Base-by-base conservation (phyloP, 2,888 invertebrate species). In the Elgonia sp. region DNA sequence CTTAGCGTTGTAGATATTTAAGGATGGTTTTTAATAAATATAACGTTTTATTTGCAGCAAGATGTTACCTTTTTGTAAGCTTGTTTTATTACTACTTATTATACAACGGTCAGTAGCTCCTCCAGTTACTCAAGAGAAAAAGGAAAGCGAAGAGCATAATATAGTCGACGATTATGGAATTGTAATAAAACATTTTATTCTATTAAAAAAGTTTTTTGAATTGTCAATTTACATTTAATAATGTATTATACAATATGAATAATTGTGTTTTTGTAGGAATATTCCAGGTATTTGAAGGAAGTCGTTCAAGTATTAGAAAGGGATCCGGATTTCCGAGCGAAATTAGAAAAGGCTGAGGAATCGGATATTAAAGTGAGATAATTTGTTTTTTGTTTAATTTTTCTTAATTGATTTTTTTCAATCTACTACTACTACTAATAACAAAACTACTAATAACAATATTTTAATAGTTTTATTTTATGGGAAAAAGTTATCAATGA, bases 231-330 rank as follows among this genome's bases (percentile, higher is more conserved):
- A 14, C 46, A 46, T 46, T 53, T 53, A 53, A 3, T n/a, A 53
- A n/a, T 62, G 29, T 29, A 29, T 1, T 29, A 29, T 29, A 5
- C 5, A 37, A 62, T 20, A 42, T 65, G 21, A 20, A 60, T 69
- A 39, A 73, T 86, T 50, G 10, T 88, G 89, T 69, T 91, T 87
- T 63, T 92, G 89, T 96, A 97, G 94, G 97, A 97, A 93, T 99
- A 99, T 95, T 97, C 98, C 90, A 95, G 98, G 62, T 99, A 99
- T 93, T 95, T 99, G 62, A 97, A 97, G 90, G 98, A 99, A 95
- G 98, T 99, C 0, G 98, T 99, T 0, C 96, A 97, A 92, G 97
- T 97, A 0, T 94, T 99, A 39, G 99, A 99, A 95, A 97, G 97
- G 90, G 99, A 99, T 95, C 96, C 97, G 0, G 97, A 97, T 10